Evolutionary conservation across 2,797 vertebrate genomes (phyloP), one percentile per base, ranked within the genome.

Genomic region (Centropyge bicolor): DNA sequence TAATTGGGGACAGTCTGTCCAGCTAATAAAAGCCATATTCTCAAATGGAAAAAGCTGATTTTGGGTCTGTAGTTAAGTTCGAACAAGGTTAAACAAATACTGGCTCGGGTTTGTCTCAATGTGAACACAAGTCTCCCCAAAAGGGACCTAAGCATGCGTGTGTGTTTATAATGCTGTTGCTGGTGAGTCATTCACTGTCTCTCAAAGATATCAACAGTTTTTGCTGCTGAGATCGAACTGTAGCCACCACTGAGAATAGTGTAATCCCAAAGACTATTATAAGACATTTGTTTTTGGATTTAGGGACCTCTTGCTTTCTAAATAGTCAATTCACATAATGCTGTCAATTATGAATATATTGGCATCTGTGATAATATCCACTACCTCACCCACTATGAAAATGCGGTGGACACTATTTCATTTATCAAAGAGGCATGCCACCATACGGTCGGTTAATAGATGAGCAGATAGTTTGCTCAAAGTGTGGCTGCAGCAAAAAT

Each of bases 401-500:
- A 59, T 36, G 40, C 38, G 19, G 3, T 41, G 14, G 31, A 66
- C 9, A 35, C 49, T 51, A 48, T 75, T 27, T 65, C 1, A 48
- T 43, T n/a, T 41, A 74, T 80, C 52, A 45, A 69, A 48, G 0
- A 62, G 72, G 19, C 12, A 27, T 11, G n/a, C 17, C 48, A 57
- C n/a, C 31, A 12, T 35, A 49, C 54, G 64, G 22, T 52, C n/a
- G 24, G 45, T 69, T 57, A 46, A 61, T 31, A 74, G 51, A 60
- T 66, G 35, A 75, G 46, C 38, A 36, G 38, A 48, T 43, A 19
- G 40, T 45, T 27, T 66, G 45, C 60, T 57, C 0, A 22, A 49
- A 75, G 52, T 70, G 27, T 73, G 11, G 13, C 24, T 54, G 27
- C 57, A 46, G 48, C n/a, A 74, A 27, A 70, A 76, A 63, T 57